A percentile compares a stretch with the other conserved stretches of the same genome.
Conservation (phyloP, 2,888 invertebrate species). For the Aspidiotus destructor region DNA sequence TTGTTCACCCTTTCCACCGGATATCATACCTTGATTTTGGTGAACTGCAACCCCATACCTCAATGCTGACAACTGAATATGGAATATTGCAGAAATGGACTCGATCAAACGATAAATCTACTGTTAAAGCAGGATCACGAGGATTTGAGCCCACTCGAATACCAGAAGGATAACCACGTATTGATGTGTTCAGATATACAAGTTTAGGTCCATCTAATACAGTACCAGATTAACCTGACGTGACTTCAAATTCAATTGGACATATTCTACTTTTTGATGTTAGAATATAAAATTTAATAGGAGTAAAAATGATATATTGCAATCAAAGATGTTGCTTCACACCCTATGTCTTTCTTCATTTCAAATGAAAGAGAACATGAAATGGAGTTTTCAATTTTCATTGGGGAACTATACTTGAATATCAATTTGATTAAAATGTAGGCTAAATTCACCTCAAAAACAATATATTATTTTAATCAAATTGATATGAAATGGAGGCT, state of each 20-base stretch:
- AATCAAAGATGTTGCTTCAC: too few relatives aligned
- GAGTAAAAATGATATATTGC: too few relatives aligned
- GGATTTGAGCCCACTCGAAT: conserved; percentile 73
- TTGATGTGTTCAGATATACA: conserved; percentile 71
- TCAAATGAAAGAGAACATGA: too few relatives aligned
- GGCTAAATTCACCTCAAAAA: too few relatives aligned
- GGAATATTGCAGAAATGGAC: conserved; percentile 42
- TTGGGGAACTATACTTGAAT: too few relatives aligned
- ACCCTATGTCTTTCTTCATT: too few relatives aligned
- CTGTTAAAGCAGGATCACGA: conserved; percentile 58
- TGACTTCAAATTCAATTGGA: neutral
- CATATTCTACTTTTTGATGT: too few relatives aligned
- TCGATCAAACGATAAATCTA: conserved; percentile 66
- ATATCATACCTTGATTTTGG: conserved; percentile 41
- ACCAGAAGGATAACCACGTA: conserved; percentile 76
- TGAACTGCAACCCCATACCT: conserved; percentile 84
- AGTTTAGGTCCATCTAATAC: conserved; percentile 54
- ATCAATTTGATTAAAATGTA: too few relatives aligned
- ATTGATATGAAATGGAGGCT: too few relatives aligned
- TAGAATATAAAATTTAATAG: neutral
- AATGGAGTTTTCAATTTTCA: too few relatives aligned
- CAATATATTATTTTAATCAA: too few relatives aligned
- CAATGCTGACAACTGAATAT: conserved; percentile 44
- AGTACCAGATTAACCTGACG: neutral
- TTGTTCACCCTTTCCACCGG: neutral